Evolutionary conservation across 2,797 vertebrate genomes (phyloP), one percentile per base, ranked within the genome.

Genomic region (Bufotes viridis): DNA sequence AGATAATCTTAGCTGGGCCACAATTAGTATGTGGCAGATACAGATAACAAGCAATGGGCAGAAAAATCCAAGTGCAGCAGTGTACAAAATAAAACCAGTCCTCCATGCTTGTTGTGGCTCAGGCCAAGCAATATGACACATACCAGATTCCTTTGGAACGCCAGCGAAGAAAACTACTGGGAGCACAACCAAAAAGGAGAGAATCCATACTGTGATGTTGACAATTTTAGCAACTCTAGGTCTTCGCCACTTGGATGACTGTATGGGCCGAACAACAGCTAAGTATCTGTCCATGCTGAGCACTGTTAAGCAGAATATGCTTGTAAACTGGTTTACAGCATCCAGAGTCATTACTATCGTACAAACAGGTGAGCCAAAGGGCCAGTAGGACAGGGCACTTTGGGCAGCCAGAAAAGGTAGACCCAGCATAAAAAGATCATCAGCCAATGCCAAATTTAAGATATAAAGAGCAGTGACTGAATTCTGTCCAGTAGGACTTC

Each of bases 401-500:
- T 99, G 98, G 0, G 96, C 97, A 15, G 97, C 97, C 90, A 99
- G 93, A 94, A 99, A 99, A 0, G 98, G 98, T 17, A 99, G 94
- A 0, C 98, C 97, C 67, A 98, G 91, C 95, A 99, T 97, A 94
- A 98, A 99, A 51, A 99, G 96, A 90, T 99, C 97, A 0, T 99
- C 98, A 0, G 98, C 98, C 91, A 99, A 91, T 0, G 98, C 98
- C 92, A 99, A 93, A 94, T 99, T 99, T 87, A 99, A 91, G 91
- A 99, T 99, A 92, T 99, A 99, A 91, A 99, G 96, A 0, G 97
- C 99, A 90, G 98, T 99, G 90, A 99, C 98, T 0, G 97, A 98
- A 58, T 89, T 89, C 70, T 98, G 97, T 53, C 96, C 98, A 84
- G 97, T 97, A 2, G 97, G 95, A 51, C 97, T 97, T 58, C 96